Conservation (phyloP, 1,140 invertebrate species). For the Heliconius nattereri region DNA sequence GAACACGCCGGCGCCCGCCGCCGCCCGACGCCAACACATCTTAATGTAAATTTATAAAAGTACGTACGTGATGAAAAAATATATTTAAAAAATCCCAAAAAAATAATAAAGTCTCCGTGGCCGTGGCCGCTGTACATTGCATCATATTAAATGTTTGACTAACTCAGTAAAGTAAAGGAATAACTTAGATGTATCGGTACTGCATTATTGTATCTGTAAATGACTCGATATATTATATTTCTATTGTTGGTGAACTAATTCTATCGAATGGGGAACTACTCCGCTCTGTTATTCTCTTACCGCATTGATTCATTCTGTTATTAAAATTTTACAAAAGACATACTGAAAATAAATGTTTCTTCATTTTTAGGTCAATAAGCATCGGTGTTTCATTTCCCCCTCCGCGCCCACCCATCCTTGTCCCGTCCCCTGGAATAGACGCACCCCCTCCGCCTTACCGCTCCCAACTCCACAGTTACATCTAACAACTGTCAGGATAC, state of each 20-base stretch:
- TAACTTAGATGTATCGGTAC: slow-evolving; percentile 77
- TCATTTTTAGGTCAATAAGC: slow-evolving; percentile 86
- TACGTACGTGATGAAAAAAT: slow-evolving; percentile 71
- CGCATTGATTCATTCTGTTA: slow-evolving; percentile 81
- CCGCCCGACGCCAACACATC: slow-evolving; percentile 56
- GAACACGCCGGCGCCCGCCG: slow-evolving; percentile 45
- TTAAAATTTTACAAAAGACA: slow-evolving; percentile 83
- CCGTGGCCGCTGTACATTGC: slow-evolving; percentile 41
- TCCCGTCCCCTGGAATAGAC: too few relatives aligned
- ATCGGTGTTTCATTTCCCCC: slow-evolving; percentile 77
- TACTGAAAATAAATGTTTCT: slow-evolving; percentile 86
- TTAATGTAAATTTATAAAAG: slow-evolving; percentile 79
- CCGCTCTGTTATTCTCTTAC: slow-evolving; percentile 77
- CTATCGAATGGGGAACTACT: slow-evolving; percentile 74
- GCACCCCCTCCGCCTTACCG: not conserved
- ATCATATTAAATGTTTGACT: slow-evolving; percentile 64
- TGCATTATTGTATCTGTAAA: slow-evolving; percentile 77
- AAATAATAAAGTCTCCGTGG: slow-evolving; percentile 47
- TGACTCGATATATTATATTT: slow-evolving; percentile 79
- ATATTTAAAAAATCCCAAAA: slow-evolving; percentile 67
- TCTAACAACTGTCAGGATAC: not conserved
- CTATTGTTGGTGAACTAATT: slow-evolving; percentile 79
- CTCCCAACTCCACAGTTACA: not conserved
- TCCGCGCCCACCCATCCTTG: not conserved
- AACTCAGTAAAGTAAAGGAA: slow-evolving; percentile 70